Percentiles rank a stretch among this genome's conserved stretches.
Evolutionary conservation across 2,888 invertebrate genomes (phyloP).

Genomic region (Drosophila bunnanda): DNA sequence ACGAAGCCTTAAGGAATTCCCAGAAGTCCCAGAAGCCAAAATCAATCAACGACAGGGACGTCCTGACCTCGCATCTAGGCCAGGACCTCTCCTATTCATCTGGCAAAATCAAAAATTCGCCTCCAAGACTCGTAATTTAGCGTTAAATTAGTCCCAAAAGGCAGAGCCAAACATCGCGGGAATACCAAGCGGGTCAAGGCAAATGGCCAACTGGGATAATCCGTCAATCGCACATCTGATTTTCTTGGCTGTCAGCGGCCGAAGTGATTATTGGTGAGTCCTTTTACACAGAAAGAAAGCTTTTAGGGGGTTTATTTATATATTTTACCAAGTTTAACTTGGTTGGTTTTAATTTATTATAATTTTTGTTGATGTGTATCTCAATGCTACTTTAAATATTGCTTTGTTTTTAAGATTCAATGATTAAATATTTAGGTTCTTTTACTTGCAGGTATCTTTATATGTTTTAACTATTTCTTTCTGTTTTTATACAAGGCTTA

Average conservation of each 20-base stretch:
- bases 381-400: too few relatives aligned
- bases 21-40: conserved; percentile 2
- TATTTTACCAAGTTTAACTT: too few relatives aligned
- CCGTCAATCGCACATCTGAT: conserved; percentile 33
- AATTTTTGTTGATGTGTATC: too few relatives aligned
- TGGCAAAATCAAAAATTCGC: conserved; percentile 43
- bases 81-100: conserved; percentile 1
- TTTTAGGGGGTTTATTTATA: too few relatives aligned
- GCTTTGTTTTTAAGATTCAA: too few relatives aligned
- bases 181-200: conserved; percentile 22
- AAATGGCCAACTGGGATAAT: conserved; percentile 32
- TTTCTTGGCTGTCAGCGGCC: conserved; percentile 30
- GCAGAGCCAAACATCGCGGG: conserved; percentile 14
- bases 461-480: too few relatives aligned
- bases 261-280: conserved; percentile 13
- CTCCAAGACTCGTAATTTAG: conserved; percentile 59
- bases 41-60: conserved; percentile 37
- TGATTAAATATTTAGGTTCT: too few relatives aligned
- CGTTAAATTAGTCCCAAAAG: conserved; percentile 58
- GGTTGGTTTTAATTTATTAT: too few relatives aligned
- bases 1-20: conserved; percentile 9
- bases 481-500: too few relatives aligned
- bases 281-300: background rate
- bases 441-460: too few relatives aligned
- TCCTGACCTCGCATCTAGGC: background rate